Conservation (phyloP, 2,888 invertebrate species). For the Dryomyza anilis region DNA sequence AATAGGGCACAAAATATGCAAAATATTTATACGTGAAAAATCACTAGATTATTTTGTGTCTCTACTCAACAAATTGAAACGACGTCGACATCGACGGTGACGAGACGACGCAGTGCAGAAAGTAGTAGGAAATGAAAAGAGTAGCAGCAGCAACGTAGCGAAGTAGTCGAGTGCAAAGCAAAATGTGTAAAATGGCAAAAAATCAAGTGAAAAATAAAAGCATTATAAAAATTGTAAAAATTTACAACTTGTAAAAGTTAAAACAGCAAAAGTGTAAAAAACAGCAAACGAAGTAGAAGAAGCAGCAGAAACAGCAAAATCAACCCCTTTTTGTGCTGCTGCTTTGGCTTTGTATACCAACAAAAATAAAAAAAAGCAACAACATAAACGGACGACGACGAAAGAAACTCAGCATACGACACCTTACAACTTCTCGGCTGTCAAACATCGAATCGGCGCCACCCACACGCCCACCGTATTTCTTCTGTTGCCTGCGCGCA, state of each 20-base stretch:
- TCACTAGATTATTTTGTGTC: constrained; percentile 45
- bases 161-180: constrained; percentile 1
- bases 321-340: constrained; percentile 16
- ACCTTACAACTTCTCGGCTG: too few species aligned
- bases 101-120: not conserved
- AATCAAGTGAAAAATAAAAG: constrained; percentile 7
- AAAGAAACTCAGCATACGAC: too few species aligned
- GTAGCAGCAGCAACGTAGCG: not conserved
- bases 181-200: constrained; percentile 18
- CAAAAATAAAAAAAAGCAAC: constrained; percentile 12
- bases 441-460: not conserved
- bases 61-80: constrained; percentile 46
- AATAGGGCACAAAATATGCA: not conserved
- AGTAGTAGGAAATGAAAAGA: not conserved
- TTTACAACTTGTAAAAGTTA: constrained; percentile 3
- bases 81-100: not conserved
- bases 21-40: constrained; percentile 14
- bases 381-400: too few species aligned
- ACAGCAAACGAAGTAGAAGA: not conserved
- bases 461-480: too few species aligned
- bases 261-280: constrained; percentile 9
- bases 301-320: constrained; percentile 2
- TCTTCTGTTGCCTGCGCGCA: too few species aligned
- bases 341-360: constrained; percentile 22
- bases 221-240: constrained; percentile 11